These are phyloP conservation scores for Lamproptera curius DNA, from an alignment of 2,888 invertebrate genomes.

Conservation along the genomic window DNA sequence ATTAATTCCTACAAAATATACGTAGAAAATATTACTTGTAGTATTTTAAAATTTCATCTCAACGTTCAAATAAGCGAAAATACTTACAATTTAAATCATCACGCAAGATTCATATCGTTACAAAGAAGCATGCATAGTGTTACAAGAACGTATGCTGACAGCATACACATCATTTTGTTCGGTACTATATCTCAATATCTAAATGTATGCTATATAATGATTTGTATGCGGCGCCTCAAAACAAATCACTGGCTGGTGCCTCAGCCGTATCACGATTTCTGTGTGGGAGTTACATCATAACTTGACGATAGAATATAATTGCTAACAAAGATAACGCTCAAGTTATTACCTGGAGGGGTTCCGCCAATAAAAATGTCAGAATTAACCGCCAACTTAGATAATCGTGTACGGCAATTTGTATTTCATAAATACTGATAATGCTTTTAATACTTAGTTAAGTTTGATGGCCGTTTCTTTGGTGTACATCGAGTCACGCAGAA, in stretches of 20 bases:
- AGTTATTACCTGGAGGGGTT: constrained; percentile 17
- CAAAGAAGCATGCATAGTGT: too few relatives aligned
- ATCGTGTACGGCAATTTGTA: constrained; percentile 1
- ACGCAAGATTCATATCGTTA: too few relatives aligned
- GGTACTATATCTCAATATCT: too few relatives aligned
- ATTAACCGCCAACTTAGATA: constrained; percentile 1
- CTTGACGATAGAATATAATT: constrained; percentile 37
- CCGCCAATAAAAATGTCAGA: constrained; percentile 13
- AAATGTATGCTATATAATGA: too few relatives aligned
- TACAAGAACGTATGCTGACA: too few relatives aligned
- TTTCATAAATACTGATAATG: background rate
- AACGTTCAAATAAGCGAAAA: too few relatives aligned
- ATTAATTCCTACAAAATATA: too few relatives aligned
- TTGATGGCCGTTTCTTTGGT: background rate
- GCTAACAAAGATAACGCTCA: constrained; percentile 23
- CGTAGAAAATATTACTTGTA: too few relatives aligned
- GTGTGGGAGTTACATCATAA: constrained; percentile 50
- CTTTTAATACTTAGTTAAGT: background rate
- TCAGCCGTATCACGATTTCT: constrained; percentile 44
- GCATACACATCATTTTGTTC: too few relatives aligned
- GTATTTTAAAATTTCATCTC: too few relatives aligned
- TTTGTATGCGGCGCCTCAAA: constrained; percentile 49
- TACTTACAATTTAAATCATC: too few relatives aligned
- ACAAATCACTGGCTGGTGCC: constrained; percentile 52
- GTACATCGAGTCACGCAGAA: background rate